Conservation (phyloP, 1,140 invertebrate species). For the Drosophila arizonae region DNA sequence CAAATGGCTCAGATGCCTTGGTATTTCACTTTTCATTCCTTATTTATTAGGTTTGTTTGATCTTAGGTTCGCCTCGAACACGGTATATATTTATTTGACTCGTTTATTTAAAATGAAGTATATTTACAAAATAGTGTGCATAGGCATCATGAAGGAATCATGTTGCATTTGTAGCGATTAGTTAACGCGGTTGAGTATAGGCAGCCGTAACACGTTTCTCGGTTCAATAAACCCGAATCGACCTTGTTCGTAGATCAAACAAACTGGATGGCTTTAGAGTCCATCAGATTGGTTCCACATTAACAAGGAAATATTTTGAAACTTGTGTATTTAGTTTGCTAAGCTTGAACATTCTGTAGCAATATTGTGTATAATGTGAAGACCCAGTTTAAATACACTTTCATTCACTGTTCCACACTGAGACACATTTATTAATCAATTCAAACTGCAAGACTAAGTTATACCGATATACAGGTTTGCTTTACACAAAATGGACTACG, state of each 20-base stretch:
- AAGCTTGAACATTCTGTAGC: no score
- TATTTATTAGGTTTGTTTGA: no score
- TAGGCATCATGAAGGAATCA: background rate
- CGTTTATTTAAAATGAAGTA: background rate
- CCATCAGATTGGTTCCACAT: background rate
- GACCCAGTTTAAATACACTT: background rate
- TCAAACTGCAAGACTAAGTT: conserved; percentile 29
- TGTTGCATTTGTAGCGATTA: background rate
- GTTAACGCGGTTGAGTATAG: background rate
- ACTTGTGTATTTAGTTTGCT: background rate
- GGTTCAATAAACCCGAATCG: conserved; percentile 51
- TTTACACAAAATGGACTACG: conserved; percentile 21
- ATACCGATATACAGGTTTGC: conserved; percentile 25
- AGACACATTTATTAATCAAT: conserved; percentile 23
- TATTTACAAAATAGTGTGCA: no score
- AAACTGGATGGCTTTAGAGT: conserved; percentile 40
- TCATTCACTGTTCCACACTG: conserved; percentile 19
- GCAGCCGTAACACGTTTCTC: conserved; percentile 21
- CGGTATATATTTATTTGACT: background rate
- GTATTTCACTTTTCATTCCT: no score
- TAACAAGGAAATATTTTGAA: background rate
- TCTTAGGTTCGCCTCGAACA: no score
- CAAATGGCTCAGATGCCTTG: background rate
- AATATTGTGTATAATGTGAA: background rate
- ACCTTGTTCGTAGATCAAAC: conserved; percentile 63